Base-by-base conservation (phyloP, 2,797 vertebrate genomes). In the Gephyroberyx darwinii region DNA sequence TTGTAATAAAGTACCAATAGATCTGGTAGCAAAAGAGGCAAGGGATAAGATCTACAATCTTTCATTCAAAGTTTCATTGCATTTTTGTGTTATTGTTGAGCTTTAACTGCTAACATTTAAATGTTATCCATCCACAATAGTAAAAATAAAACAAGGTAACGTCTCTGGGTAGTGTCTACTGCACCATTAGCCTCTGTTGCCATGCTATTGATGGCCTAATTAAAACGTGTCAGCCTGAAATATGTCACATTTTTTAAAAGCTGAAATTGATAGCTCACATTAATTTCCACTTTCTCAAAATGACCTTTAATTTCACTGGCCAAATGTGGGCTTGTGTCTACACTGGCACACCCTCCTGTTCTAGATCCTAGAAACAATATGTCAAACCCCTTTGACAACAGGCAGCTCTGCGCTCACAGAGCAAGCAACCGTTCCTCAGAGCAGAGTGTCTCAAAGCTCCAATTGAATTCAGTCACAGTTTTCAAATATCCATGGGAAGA, bases 141-240 rank as follows among this genome's bases (percentile, higher is more conserved):
- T 80, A 79, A 71, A 82, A 72, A 77, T 68, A 77, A 86, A 73
- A 31, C 13, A 60, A 50, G 75, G 75, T 80, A 85, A 85, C 87
- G 86, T 75, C 74, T 88, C 82, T 81, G 12, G 77, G 73, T 83
- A 47, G 81, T 81, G 90, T 91, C 90, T 84, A 62, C 75, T 77
- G 89, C 90, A 68, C 89, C 89, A 92, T 92, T 92, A 93, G 90
- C 87, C 81, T 74, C 83, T 83, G 86, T 87, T 86, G 88, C 86
- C 80, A 59, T 61, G 68, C 87, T 93, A 92, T 90, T 92, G 91
- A 92, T 93, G 88, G 89, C 84, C 90, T 92, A 92, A 94, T 93
- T 92, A 93, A 92, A 92, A 91, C 55, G 83, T 92, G 91, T 91
- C 91, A 90, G 82, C 61, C 82, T 89, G 86, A 93, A 91, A 88